Conservation (phyloP, 2,888 invertebrate genomes). For the Clostera curtula region DNA sequence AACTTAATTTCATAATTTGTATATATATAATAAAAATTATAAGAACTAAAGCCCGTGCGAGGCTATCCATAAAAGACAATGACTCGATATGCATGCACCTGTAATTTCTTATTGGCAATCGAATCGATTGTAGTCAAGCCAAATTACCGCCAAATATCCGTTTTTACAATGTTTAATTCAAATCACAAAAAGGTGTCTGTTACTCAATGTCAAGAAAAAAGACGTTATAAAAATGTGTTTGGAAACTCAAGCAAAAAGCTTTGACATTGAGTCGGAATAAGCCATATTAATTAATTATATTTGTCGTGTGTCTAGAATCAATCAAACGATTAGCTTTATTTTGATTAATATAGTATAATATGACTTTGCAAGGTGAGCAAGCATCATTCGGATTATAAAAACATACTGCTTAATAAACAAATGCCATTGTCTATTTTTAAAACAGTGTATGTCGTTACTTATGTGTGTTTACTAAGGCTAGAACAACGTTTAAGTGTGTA, state of each 20-base stretch:
- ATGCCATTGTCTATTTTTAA: constrained; percentile 11
- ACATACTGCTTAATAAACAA: constrained; percentile 13
- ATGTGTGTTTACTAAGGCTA: no score
- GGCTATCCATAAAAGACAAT: constrained; percentile 31
- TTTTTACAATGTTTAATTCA: constrained; percentile 43
- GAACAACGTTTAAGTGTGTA: constrained; percentile 13
- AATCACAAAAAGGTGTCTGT: constrained; percentile 31
- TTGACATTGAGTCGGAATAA: constrained; percentile 18
- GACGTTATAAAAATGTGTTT: constrained; percentile 14
- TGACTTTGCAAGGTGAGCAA: constrained; percentile 25
- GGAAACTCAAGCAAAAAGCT: constrained; percentile 14
- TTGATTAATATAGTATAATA: constrained; percentile 7
- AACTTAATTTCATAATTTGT: constrained; percentile 9
- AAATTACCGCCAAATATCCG: constrained; percentile 37
- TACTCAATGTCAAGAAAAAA: constrained; percentile 30
- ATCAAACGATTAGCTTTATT: constrained; percentile 19
- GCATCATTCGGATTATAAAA: constrained; percentile 16
- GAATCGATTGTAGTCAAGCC: constrained; percentile 37
- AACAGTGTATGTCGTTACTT: no score
- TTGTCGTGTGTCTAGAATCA: constrained; percentile 8
- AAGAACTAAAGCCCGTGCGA: no score
- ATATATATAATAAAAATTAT: no score
- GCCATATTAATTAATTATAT: constrained; percentile 7
- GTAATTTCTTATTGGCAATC: constrained; percentile 47
- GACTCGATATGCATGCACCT: constrained; percentile 31